A percentile compares a stretch with the other conserved stretches of the same genome.
Conservation (phyloP, 2,797 vertebrate species). For the Cynodonichthys magdalenae region DNA sequence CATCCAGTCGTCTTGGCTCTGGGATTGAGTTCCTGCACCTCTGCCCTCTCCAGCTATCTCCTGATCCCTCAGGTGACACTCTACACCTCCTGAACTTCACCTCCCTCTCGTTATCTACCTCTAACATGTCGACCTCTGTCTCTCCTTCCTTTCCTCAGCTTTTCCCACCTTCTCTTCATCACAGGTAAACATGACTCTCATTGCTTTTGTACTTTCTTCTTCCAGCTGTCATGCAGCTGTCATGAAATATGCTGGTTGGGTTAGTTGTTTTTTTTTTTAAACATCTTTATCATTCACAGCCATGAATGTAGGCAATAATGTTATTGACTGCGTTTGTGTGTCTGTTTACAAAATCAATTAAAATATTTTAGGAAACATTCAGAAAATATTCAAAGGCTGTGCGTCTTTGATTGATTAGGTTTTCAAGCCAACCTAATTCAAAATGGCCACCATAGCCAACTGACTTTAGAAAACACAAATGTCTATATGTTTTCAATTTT, state of each 20-base stretch:
- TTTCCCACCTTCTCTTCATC: conserved; percentile 43
- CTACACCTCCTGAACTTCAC: conserved; percentile 70
- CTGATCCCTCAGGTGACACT: conserved; percentile 72
- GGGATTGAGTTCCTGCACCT: conserved; percentile 70
- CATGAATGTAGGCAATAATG: too few relatives aligned
- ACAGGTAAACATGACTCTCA: conserved; percentile 38
- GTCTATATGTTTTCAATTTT: too few relatives aligned
- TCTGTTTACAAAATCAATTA: background rate
- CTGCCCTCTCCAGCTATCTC: conserved; percentile 61
- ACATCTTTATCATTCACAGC: too few relatives aligned
- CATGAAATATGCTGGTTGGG: background rate
- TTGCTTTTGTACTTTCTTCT: conserved; percentile 15
- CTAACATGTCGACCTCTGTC: conserved; percentile 46
- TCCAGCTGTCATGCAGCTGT: background rate
- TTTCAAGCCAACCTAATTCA: too few relatives aligned
- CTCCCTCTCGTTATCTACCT: conserved; percentile 65
- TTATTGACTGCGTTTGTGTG: too few relatives aligned
- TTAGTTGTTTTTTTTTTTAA: too few relatives aligned
- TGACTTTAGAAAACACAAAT: too few relatives aligned
- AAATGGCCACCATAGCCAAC: too few relatives aligned
- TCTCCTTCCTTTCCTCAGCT: conserved; percentile 46
- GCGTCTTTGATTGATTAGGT: background rate
- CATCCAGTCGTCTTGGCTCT: conserved; percentile 43
- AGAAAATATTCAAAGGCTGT: background rate
- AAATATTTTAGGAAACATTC: background rate